Conservation (phyloP, 1,140 invertebrate genomes). For the Brachionus rubens region DNA sequence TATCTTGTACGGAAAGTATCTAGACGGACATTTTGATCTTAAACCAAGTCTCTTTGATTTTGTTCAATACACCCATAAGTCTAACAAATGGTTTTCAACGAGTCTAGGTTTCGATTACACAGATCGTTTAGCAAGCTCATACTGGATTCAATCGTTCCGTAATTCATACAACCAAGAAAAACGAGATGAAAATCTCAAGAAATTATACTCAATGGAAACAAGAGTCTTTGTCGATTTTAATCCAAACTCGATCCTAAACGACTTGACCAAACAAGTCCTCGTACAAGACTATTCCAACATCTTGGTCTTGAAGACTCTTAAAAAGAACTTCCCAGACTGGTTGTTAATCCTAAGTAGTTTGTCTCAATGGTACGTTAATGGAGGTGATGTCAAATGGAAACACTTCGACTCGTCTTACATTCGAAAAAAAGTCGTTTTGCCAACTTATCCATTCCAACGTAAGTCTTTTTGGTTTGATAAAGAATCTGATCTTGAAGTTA, state of each 20-base stretch:
- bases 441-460: not conserved
- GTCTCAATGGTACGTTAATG: not conserved
- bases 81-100: not conserved
- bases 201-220: not conserved
- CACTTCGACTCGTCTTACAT: not conserved
- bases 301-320: not conserved
- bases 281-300: not conserved
- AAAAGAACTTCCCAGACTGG: not conserved
- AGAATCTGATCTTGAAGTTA: too few relatives aligned
- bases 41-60: not conserved
- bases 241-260: not conserved
- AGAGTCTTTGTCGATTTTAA: slow-evolving; percentile 3
- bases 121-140: not conserved
- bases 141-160: not conserved
- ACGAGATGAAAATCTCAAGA: not conserved
- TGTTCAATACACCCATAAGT: not conserved
- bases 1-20: not conserved
- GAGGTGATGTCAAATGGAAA: not conserved
- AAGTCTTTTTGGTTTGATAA: not conserved
- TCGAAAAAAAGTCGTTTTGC: not conserved
- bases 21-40: not conserved
- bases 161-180: not conserved
- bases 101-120: not conserved
- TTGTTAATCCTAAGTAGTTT: not conserved
- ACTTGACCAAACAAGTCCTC: not conserved